Evolutionary conservation across 2,888 invertebrate genomes (phyloP).

Genomic region (Pseudococcus longispinus): DNA sequence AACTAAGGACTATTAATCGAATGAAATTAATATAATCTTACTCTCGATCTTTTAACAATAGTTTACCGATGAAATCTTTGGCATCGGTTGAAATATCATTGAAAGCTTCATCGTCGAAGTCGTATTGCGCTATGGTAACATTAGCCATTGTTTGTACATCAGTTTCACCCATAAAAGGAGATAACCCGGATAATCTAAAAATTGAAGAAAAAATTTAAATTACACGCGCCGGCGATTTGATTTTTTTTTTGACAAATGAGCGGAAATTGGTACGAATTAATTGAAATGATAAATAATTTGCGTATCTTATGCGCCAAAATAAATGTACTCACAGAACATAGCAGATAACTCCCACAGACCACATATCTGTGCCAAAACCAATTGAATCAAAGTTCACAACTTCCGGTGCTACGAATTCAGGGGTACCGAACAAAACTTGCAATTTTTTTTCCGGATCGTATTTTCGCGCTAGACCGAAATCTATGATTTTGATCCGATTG

Average conservation of each 20-base stretch:
- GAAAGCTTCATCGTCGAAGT: constrained; percentile 97
- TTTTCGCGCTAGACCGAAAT: constrained; percentile 94
- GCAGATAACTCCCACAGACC: constrained; percentile 97
- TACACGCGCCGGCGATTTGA: not conserved
- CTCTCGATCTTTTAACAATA: constrained; percentile 91
- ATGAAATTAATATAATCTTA: constrained; percentile 65
- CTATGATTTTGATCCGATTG: constrained; percentile 98
- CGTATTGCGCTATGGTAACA: constrained; percentile 95
- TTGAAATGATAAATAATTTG: constrained; percentile 37
- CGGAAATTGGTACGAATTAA: constrained; percentile 14
- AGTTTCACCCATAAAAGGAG: constrained; percentile 98
- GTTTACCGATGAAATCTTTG: constrained; percentile 91
- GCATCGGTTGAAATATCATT: constrained; percentile 92
- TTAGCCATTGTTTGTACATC: constrained; percentile 99
- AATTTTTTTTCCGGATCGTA: constrained; percentile 91
- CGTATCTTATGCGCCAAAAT: constrained; percentile 29
- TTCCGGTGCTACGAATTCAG: constrained; percentile 98
- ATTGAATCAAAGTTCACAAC: constrained; percentile 98
- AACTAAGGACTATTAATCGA: not conserved
- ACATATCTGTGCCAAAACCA: constrained; percentile 96
- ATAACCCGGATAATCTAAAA: constrained; percentile 87
- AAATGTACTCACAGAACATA: constrained; percentile 89
- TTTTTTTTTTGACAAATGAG: not conserved
- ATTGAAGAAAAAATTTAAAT: not conserved
- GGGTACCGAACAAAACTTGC: constrained; percentile 95